phyloP scores from a whole-genome alignment of 2,888 invertebrate species.

The Microplitis deprimator region DNA sequence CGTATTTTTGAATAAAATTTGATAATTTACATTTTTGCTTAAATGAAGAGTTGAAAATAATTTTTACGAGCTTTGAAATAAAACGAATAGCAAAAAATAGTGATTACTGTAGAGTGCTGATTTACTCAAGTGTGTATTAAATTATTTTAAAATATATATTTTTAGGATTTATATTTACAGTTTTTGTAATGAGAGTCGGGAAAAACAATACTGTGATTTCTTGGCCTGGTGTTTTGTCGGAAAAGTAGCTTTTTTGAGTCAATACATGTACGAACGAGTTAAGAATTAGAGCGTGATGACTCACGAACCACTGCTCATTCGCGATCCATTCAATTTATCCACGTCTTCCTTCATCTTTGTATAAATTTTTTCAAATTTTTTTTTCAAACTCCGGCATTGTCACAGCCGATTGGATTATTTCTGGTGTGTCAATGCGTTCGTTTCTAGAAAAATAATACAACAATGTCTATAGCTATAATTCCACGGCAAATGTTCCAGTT shows the following conservation, averaged over 20 bases:
- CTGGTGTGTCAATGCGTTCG: slow-evolving; percentile 9
- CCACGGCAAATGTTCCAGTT: slow-evolving; percentile 1
- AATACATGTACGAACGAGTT: slow-evolving; percentile 36
- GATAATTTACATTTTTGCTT: no score
- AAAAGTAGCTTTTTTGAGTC: slow-evolving; percentile 35
- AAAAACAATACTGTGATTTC: neutral
- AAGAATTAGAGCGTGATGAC: slow-evolving; percentile 50
- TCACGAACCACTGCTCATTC: slow-evolving; percentile 20
- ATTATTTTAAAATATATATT: no score
- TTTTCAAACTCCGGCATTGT: slow-evolving; percentile 15
- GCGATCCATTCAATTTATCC: slow-evolving; percentile 9
- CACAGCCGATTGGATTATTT: slow-evolving; percentile 27
- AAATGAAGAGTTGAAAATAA: no score
- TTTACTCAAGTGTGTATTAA: no score
- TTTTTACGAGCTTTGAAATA: no score
- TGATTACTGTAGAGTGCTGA: no score
- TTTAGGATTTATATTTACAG: neutral
- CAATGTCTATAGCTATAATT: neutral
- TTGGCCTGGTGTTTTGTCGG: slow-evolving; percentile 14
- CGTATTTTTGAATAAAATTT: no score
- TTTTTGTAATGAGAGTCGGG: neutral
- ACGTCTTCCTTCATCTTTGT: slow-evolving; percentile 3
- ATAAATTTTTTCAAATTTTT: neutral
- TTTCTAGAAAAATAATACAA: neutral
- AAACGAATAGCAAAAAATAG: no score